Percentiles rank a stretch among this genome's conserved stretches.
Evolutionary conservation across 2,113 vertebrate genomes (phyloP).

Genomic region (Hystrix brachyura): DNA sequence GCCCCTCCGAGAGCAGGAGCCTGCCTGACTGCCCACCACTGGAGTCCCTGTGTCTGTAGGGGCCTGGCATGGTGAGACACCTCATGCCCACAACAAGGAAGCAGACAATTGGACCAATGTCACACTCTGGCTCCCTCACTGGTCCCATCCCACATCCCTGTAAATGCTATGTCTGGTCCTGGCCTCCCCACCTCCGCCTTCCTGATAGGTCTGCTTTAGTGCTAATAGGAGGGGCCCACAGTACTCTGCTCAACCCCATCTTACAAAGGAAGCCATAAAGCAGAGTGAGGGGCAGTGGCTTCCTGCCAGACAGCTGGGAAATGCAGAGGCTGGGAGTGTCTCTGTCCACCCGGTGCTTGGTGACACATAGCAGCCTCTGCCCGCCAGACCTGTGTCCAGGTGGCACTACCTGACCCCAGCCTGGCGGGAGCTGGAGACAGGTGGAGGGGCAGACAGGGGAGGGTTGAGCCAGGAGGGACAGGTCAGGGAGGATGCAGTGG

Average conservation of each 20-base stretch:
- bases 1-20: not conserved
- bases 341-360: not conserved
- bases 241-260: not conserved
- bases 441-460: not conserved
- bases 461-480: not conserved
- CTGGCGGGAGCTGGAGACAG: not conserved
- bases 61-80: rapidly evolving
- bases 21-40: too few species aligned
- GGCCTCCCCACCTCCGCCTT: not conserved
- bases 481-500: not conserved
- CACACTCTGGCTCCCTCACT: not conserved
- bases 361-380: not conserved
- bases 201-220: not conserved
- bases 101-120: not conserved
- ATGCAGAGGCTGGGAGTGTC: too few species aligned
- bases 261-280: not conserved
- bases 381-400: not conserved
- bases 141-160: rapidly evolving
- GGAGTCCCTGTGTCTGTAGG: too few species aligned
- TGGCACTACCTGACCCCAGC: not conserved
- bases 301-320: not conserved
- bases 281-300: not conserved
- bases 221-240: not conserved
- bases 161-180: too few species aligned
- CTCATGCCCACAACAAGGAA: not conserved